Evolutionary conservation across 1,140 invertebrate genomes (phyloP), one percentile per base, ranked within the genome.

Genomic region (Centruroides vittatus): DNA sequence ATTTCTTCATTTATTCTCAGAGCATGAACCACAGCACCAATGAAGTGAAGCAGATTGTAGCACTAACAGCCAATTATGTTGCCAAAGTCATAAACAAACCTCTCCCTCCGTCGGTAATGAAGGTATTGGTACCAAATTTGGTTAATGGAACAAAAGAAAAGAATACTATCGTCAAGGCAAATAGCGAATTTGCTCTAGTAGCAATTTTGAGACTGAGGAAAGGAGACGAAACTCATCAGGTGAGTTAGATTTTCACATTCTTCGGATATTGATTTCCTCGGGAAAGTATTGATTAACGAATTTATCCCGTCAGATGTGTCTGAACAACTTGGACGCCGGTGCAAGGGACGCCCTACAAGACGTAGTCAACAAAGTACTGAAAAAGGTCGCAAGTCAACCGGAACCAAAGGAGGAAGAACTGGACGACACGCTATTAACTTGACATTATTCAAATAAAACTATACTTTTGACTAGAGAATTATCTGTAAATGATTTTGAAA

Each of bases 141-240:
- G 92, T 97, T 3, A 98, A 96, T 77, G 93, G 93, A 59, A 95
- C 93, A 34, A 97, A 97, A 76, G 94, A 98, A 76, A 97, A 96
- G 75, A 97, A 97, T 76, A 84, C 89, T 34, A 87, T 89, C 68
- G 93, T 98, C 4, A 89, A 90, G 73, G 86, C 89, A 3, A 89
- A 91, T 75, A 89, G 92, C 61, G 94, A 97, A 80, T 82, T 88
- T 64, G 92, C 93, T 10, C 77, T 98, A 35, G 84, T 95, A 51
- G 82, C 85, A 55, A 80, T 97, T 61, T 78, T 98, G 48, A 81
- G 84, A 65, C 76, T 97, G 62, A 81, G 85, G 67, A 13, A 85
- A 65, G 84, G 85, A 54, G 86, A 93, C 66, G 75, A 80, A 60
- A 81, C 83, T 65, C 81, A 86, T 70, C 81, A 88, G 80, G 86